These are phyloP conservation scores for Solea solea DNA, from an alignment of 2,113 vertebrate species.

Conservation along the genomic window DNA sequence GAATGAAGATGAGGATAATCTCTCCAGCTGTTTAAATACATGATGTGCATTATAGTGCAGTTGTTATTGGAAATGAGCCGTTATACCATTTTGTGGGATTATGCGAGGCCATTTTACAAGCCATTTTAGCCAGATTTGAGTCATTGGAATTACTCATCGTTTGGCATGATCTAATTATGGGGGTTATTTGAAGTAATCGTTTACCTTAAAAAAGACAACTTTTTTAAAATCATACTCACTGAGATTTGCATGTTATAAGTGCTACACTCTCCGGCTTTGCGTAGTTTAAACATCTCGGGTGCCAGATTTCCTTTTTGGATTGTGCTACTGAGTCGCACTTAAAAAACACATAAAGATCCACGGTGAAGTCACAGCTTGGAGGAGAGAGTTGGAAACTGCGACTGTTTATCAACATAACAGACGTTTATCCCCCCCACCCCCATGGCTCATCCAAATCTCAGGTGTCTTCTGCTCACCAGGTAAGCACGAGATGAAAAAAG, in stretches of 20 bases:
- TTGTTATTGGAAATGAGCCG: constrained; percentile 24
- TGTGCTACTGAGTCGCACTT: constrained; percentile 55
- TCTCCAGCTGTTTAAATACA: constrained; percentile 16
- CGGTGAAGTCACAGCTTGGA: constrained; percentile 72
- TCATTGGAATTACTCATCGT: constrained; percentile 66
- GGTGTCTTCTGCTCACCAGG: constrained; percentile 49
- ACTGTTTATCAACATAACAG: constrained; percentile 69
- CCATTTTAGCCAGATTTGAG: constrained; percentile 54
- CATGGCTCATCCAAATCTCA: constrained; percentile 46
- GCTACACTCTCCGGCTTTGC: constrained; percentile 55
- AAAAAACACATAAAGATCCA: constrained; percentile 56
- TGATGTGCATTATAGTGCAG: constrained; percentile 24
- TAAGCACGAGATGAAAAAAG: constrained; percentile 3
- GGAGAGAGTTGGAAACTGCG: constrained; percentile 54
- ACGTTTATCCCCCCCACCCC: constrained; percentile 30
- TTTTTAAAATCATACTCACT: neutral
- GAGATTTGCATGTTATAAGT: constrained; percentile 45
- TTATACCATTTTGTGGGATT: constrained; percentile 58
- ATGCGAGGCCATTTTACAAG: constrained; percentile 62
- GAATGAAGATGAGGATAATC: neutral
- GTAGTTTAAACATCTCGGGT: constrained; percentile 51
- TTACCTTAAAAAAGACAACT: constrained; percentile 19
- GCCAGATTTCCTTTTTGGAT: constrained; percentile 61
- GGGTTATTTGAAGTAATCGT: constrained; percentile 50
- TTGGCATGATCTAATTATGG: constrained; percentile 50